phyloP scores from a whole-genome alignment of 2,797 vertebrate species.

The Dallia pectoralis region DNA sequence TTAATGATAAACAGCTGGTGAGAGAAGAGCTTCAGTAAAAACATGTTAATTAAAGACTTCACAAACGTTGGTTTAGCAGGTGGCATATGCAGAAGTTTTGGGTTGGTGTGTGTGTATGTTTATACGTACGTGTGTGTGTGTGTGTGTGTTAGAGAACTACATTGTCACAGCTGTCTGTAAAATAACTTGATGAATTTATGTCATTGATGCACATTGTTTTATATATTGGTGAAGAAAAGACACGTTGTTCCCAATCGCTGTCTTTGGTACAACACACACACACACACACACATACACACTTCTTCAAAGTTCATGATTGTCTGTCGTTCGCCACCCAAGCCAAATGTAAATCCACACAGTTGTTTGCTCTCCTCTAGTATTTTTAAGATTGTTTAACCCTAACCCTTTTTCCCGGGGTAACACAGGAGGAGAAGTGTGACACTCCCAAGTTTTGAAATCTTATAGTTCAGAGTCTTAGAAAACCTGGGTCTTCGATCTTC shows the following conservation, averaged over 20 bases:
- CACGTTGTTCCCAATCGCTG: background rate
- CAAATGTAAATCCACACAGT: background rate
- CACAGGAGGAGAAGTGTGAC: no score
- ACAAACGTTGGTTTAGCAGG: slow-evolving; percentile 62
- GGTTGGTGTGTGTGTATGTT: background rate
- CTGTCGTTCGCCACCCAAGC: background rate
- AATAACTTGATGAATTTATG: background rate
- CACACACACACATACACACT: no score
- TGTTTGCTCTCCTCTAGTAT: background rate
- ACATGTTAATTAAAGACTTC: slow-evolving; percentile 66
- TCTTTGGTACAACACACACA: no score
- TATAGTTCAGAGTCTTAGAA: background rate
- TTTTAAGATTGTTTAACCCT: background rate
- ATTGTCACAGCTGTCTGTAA: background rate
- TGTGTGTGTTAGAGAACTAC: background rate
- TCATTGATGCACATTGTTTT: background rate
- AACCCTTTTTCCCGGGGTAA: background rate
- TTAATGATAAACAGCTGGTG: slow-evolving; percentile 67
- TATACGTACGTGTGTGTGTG: background rate
- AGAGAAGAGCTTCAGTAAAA: slow-evolving; percentile 51
- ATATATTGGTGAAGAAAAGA: background rate
- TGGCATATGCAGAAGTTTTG: slow-evolving; percentile 66
- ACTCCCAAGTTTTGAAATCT: no score
- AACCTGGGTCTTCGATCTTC: background rate
- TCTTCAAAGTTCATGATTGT: background rate